These are phyloP conservation scores for Cossypha niveicapilla DNA, from an alignment of 2,797 vertebrate species.

Conservation along the genomic window DNA sequence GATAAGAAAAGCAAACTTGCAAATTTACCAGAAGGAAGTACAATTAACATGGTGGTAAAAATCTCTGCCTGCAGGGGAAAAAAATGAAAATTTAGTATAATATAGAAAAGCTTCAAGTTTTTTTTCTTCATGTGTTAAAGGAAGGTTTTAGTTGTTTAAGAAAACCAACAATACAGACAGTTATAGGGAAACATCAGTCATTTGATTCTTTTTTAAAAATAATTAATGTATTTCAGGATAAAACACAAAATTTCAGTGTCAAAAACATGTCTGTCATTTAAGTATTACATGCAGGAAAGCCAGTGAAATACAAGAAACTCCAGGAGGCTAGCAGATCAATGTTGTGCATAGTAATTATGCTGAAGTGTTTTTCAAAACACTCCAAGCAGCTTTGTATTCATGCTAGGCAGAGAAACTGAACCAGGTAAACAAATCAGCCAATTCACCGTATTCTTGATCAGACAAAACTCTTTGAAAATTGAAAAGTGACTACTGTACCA, in stretches of 20 bases:
- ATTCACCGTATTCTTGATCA: neutral
- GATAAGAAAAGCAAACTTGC: neutral
- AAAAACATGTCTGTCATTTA: neutral
- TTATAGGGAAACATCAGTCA: neutral
- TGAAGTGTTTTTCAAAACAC: slow-evolving; percentile 30
- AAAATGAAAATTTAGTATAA: neutral
- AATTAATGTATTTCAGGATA: neutral
- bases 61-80: neutral
- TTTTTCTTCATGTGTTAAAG: neutral
- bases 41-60: neutral
- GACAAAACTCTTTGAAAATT: slow-evolving; percentile 19
- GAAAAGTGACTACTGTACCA: neutral
- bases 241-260: neutral
- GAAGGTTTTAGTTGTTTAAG: neutral
- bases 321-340: neutral
- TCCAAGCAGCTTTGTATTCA: neutral
- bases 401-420: slow-evolving; percentile 2
- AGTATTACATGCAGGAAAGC: neutral
- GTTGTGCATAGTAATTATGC: slow-evolving; percentile 9
- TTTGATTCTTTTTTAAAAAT: neutral
- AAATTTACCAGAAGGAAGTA: neutral
- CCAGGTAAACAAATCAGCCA: slow-evolving; percentile 33
- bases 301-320: neutral
- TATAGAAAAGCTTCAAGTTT: neutral
- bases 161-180: neutral